phyloP scores from a whole-genome alignment of 2,888 invertebrate genomes.

The Drosophila barbarae region DNA sequence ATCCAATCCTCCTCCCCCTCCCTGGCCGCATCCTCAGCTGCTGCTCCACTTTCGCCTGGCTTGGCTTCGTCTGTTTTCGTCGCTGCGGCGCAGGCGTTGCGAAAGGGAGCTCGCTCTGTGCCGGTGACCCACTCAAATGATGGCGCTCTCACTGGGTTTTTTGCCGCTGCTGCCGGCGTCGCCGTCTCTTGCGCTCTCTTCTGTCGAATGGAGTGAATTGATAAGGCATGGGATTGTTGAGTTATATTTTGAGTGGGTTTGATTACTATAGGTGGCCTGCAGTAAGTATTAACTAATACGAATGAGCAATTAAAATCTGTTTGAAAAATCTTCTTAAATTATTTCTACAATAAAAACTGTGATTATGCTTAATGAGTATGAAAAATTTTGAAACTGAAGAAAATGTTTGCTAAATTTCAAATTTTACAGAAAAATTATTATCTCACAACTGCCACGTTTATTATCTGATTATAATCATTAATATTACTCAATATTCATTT shows the following conservation, averaged over 20 bases:
- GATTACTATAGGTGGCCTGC: background rate
- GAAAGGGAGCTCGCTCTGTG: constrained; percentile 20
- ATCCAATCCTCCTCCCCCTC: background rate
- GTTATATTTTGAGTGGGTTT: constrained; percentile 5
- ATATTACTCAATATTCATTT: no score
- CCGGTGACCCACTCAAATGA: constrained; percentile 48
- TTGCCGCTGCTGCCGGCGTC: constrained; percentile 43
- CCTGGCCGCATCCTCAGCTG: constrained; percentile 42
- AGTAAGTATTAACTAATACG: constrained; percentile 1
- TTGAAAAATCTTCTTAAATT: background rate
- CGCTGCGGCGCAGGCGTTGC: constrained; percentile 52
- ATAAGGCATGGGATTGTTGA: constrained; percentile 45
- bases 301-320: no score
- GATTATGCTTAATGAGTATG: no score
- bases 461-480: no score
- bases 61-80: constrained; percentile 24
- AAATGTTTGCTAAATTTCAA: no score
- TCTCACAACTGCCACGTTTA: no score
- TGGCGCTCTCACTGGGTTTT: constrained; percentile 45
- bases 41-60: constrained; percentile 60
- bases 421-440: no score
- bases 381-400: no score
- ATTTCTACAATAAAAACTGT: no score
- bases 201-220: constrained; percentile 53
- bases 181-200: constrained; percentile 40